phyloP scores from a whole-genome alignment of 2,888 invertebrate species.

The Microctonus aethiopoides region DNA sequence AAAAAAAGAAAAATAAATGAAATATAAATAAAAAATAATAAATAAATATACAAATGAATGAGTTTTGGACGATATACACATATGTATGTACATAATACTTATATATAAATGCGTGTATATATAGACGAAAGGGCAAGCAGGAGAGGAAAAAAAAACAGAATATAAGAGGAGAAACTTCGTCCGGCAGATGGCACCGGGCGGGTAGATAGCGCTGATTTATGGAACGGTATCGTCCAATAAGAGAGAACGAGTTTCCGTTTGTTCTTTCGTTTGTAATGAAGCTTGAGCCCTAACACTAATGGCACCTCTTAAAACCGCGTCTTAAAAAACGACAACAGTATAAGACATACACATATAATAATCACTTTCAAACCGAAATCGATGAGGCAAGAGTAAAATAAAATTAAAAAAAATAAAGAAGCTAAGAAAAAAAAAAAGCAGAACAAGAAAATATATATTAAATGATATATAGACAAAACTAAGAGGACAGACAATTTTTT shows the following conservation, averaged over 20 bases:
- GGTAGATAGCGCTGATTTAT: constrained; percentile 62
- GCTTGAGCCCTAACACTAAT: constrained; percentile 14
- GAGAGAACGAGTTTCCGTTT: constrained; percentile 45
- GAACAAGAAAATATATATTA: no score
- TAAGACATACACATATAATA: neutral
- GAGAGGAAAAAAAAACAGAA: neutral
- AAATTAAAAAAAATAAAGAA: neutral
- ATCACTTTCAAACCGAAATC: neutral
- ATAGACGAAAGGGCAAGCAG: neutral
- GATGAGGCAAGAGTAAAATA: neutral
- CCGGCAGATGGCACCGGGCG: constrained; percentile 53
- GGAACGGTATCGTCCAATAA: constrained; percentile 49
- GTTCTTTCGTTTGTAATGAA: constrained; percentile 34
- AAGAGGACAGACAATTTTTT: neutral
- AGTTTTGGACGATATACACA: constrained; percentile 18
- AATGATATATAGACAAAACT: neutral
- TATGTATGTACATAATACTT: neutral
- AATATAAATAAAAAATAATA: constrained; percentile 15
- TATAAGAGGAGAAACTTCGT: constrained; percentile 32
- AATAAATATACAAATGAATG: constrained; percentile 11
- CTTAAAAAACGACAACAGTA: constrained; percentile 22
- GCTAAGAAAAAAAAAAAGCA: neutral
- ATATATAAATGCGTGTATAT: constrained; percentile 6
- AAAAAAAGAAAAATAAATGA: constrained; percentile 31
- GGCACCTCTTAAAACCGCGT: constrained; percentile 15